Conservation (phyloP, 2,888 invertebrate species). For the Brassicogethes aeneus region DNA sequence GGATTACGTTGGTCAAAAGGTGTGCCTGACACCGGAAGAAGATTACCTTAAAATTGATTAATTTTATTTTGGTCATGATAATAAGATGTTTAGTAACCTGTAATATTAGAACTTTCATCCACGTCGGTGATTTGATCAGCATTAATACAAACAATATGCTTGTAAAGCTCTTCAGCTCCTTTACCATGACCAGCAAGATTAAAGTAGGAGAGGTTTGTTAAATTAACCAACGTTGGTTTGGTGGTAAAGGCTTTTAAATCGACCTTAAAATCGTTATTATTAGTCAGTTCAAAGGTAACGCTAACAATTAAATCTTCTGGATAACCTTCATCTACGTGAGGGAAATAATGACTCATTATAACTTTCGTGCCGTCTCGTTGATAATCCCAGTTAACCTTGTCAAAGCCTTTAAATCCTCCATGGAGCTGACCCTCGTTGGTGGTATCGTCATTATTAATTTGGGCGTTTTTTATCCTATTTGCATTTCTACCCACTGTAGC, state of each 20-base stretch:
- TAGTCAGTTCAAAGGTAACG: conserved; percentile 60
- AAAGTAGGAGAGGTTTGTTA: conserved; percentile 86
- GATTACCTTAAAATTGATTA: conserved; percentile 49
- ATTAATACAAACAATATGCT: conserved; percentile 63
- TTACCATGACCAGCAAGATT: conserved; percentile 85
- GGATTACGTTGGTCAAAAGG: conserved; percentile 65
- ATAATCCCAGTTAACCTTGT: conserved; percentile 58
- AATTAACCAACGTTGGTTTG: conserved; percentile 74
- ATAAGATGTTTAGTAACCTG: conserved; percentile 43
- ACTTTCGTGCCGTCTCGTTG: conserved; percentile 52
- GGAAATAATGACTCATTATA: conserved; percentile 64
- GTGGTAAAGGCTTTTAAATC: conserved; percentile 67
- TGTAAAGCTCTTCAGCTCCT: conserved; percentile 54
- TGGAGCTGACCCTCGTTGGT: conserved; percentile 57
- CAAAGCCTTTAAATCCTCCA: conserved; percentile 71
- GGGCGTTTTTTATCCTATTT: conserved; percentile 61
- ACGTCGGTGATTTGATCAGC: conserved; percentile 68
- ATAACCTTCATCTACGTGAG: conserved; percentile 78
- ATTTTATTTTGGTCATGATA: background rate
- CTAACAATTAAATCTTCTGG: conserved; percentile 73
- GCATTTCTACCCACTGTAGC: conserved; percentile 73
- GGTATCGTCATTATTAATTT: conserved; percentile 54
- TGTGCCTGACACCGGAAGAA: conserved; percentile 60
- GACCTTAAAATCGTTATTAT: conserved; percentile 65
- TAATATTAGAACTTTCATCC: conserved; percentile 62